Percentiles rank a stretch among this genome's conserved stretches.
phyloP scores from a whole-genome alignment of 2,888 invertebrate genomes.

The Lasioglossum malachurum region DNA sequence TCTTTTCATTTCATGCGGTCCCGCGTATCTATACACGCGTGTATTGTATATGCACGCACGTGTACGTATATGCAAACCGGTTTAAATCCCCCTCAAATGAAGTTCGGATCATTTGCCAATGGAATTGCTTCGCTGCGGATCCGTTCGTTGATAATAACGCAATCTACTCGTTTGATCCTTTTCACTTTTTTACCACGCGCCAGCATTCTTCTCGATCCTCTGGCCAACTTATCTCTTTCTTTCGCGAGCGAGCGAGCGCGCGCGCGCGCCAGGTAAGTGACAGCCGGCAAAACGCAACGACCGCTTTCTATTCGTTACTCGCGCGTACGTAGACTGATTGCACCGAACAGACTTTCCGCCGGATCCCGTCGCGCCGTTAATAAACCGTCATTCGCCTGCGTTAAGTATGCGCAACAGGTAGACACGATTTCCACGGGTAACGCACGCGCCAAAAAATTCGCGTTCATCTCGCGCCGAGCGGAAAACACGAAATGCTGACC shows the following conservation, averaged over 20 bases:
- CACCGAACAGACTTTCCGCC: not conserved
- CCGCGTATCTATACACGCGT: not conserved
- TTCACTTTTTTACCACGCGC: not conserved
- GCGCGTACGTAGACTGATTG: not conserved
- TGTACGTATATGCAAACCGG: constrained; percentile 35
- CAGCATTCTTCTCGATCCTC: not conserved
- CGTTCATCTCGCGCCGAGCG: not conserved
- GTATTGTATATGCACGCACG: not conserved
- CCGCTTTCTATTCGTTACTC: not conserved
- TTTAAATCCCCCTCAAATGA: constrained; percentile 44
- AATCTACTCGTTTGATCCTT: not conserved
- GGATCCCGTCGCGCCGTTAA: not conserved
- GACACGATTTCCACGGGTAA: not conserved
- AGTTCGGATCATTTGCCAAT: constrained; percentile 48
- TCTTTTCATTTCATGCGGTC: constrained; percentile 8
- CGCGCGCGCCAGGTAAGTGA: not conserved
- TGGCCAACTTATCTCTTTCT: not conserved
- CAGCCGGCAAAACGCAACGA: not conserved
- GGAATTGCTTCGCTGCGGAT: constrained; percentile 30
- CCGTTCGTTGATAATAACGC: constrained; percentile 25
- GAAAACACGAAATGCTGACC: not conserved
- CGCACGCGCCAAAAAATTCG: not conserved
- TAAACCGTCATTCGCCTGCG: not conserved
- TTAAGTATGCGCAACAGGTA: not conserved
- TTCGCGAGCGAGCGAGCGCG: not conserved